Base-by-base conservation (phyloP, 2,113 vertebrate genomes). In the Thomomys bottae region DNA sequence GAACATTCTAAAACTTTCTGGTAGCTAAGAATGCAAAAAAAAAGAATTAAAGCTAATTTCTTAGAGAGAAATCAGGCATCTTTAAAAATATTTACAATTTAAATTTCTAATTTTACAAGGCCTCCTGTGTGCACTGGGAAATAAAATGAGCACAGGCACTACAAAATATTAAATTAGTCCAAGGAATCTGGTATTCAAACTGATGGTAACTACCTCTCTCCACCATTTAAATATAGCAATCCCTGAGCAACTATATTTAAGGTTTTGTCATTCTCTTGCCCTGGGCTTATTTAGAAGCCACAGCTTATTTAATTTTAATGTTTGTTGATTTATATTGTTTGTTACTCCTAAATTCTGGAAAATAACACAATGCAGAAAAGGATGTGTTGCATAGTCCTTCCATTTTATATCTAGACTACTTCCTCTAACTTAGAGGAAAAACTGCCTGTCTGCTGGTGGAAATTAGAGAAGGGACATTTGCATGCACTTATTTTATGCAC, bases 281-380 rank as follows among this genome's bases (percentile, higher is more conserved):
- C 82, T 83, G 70, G 66, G 71, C 17, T 94, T 72, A 92, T 73
- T 94, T 92, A 84, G 77, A 92, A 89, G 15, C 42, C 70, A 24
- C 92, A 89, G 75, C 70, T 92, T 90, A 89, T 82, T 38, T 91
- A 72, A 94, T 94, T 93, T 96, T 92, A 92, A 93, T 88, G 81
- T 88, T 84, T 49, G 68, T 68, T 42, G 87, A 93, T 79, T 95
- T 95, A 89, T 92, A 68, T 30, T 86, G 34, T 76, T 83, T 75
- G 70, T 95, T 94, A 80, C 54, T 89, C 26, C 81, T 89, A 81
- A 93, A 76, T 91, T 88, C 78, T 84, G 67, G 26, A 92, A 94
- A 89, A 84, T 30, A 70, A 68, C 24, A 82, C 34, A 87, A n/a
- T 68, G 28, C 20, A 73, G 45, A 82, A 93, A 67, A 89, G 28